These are phyloP conservation scores for Geotrypetes seraphini DNA, from an alignment of 2,797 vertebrate genomes.

Conservation along the genomic window DNA sequence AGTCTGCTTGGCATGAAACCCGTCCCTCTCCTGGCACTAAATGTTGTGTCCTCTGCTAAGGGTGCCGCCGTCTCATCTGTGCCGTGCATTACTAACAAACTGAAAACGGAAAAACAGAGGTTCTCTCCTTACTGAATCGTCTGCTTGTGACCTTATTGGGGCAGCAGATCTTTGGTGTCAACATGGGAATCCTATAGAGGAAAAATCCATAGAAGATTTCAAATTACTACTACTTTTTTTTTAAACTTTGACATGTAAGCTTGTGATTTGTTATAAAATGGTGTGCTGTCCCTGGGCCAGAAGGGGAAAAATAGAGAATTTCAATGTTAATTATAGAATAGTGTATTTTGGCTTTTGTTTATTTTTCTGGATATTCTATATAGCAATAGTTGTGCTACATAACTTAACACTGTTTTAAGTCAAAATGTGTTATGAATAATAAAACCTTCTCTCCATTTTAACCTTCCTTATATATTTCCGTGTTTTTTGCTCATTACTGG, in stretches of 20 bases:
- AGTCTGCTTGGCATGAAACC: constrained; percentile 96
- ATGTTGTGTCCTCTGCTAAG: constrained; percentile 74
- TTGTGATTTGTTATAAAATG: constrained; percentile 44
- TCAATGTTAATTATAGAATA: constrained; percentile 2
- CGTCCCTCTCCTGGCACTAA: constrained; percentile 93
- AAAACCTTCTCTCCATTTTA: too few relatives aligned
- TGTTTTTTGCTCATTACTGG: too few relatives aligned
- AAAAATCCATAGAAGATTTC: constrained; percentile 26
- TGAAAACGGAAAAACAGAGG: constrained; percentile 85
- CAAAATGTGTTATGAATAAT: too few relatives aligned
- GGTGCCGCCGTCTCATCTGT: constrained; percentile 47
- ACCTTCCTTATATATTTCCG: too few relatives aligned
- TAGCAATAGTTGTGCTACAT: constrained; percentile 1
- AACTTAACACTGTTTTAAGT: too few relatives aligned
- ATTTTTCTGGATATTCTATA: constrained; percentile 18
- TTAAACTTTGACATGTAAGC: constrained; percentile 42
- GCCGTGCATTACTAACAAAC: constrained; percentile 67
- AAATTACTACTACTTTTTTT: constrained; percentile 29
- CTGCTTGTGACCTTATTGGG: constrained; percentile 31
- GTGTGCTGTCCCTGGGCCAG: constrained; percentile 31
- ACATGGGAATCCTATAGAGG: constrained; percentile 15
- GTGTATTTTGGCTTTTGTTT: neutral
- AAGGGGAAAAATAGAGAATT: constrained; percentile 7
- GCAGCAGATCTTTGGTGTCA: constrained; percentile 12
- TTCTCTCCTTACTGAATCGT: constrained; percentile 81